phyloP scores from a whole-genome alignment of 2,113 vertebrate species.

The Diadophis punctatus region DNA sequence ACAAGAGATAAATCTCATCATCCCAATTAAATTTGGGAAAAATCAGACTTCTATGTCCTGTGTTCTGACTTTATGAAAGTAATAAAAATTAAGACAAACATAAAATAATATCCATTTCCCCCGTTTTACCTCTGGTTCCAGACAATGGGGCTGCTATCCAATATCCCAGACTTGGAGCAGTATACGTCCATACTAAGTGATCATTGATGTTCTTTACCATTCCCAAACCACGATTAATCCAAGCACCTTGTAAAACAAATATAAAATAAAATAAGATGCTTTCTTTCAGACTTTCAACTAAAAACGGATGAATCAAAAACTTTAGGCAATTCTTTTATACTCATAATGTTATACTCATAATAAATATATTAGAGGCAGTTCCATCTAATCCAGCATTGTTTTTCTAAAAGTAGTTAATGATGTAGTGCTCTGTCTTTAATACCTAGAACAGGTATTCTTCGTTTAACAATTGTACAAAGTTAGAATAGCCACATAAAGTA shows the following conservation, averaged over 20 bases:
- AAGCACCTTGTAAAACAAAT: slow-evolving; percentile 74
- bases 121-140: slow-evolving; percentile 74
- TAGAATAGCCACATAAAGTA: background rate
- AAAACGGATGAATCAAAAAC: background rate
- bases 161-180: slow-evolving; percentile 85
- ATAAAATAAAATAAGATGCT: background rate
- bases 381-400: background rate
- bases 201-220: slow-evolving; percentile 71
- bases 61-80: background rate
- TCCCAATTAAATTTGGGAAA: background rate
- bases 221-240: slow-evolving; percentile 85
- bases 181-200: slow-evolving; percentile 83
- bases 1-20: background rate
- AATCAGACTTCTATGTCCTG: background rate
- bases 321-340: background rate
- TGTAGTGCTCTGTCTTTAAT: background rate
- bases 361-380: background rate
- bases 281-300: background rate
- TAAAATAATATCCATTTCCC: background rate
- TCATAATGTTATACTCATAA: background rate
- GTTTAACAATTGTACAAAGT: background rate
- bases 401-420: background rate
- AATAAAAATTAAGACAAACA: background rate
- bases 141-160: slow-evolving; percentile 89
- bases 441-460: background rate